Evolutionary conservation across 2,797 vertebrate species (phyloP).

Genomic region (Bovichtus diacanthus): DNA sequence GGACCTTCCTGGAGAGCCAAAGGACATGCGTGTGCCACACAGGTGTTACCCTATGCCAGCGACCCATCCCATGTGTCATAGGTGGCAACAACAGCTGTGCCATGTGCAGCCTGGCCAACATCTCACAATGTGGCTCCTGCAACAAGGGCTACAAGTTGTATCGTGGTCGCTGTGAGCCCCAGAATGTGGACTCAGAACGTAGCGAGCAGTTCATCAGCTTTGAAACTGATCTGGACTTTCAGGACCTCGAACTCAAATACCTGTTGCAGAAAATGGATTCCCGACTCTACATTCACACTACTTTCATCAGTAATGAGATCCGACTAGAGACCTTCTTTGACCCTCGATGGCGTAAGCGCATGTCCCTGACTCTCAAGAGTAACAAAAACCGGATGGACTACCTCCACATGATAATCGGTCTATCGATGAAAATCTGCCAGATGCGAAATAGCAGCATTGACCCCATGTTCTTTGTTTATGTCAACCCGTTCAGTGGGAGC

Average conservation of each 20-base stretch:
- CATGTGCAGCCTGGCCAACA: constrained; percentile 99
- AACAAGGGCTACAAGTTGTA: constrained; percentile 99
- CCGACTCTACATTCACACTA: constrained; percentile 96
- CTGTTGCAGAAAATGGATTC: constrained; percentile 99
- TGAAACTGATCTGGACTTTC: constrained; percentile 99
- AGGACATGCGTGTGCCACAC: constrained; percentile 97
- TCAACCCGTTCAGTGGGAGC: constrained; percentile 98
- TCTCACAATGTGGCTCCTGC: constrained; percentile 98
- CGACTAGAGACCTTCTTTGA: constrained; percentile 99
- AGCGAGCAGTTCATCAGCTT: constrained; percentile 99
- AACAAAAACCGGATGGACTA: constrained; percentile 99
- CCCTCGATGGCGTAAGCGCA: constrained; percentile 97
- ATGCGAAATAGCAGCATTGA: constrained; percentile 99
- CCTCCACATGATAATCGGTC: constrained; percentile 98
- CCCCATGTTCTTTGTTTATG: constrained; percentile 98
- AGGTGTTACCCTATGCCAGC: constrained; percentile 94
- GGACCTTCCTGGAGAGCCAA: constrained; percentile 97
- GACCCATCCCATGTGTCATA: constrained; percentile 97
- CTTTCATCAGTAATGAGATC: constrained; percentile 99
- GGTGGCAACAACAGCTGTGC: constrained; percentile 99
- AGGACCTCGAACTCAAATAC: constrained; percentile 98
- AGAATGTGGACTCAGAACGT: constrained; percentile 98
- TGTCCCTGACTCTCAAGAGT: constrained; percentile 99
- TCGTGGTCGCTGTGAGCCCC: constrained; percentile 96
- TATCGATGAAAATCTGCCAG: constrained; percentile 99